Conservation (phyloP, 37 sponge, comb jelly and placozoan genomes). For the Chondrosia reniformis region DNA sequence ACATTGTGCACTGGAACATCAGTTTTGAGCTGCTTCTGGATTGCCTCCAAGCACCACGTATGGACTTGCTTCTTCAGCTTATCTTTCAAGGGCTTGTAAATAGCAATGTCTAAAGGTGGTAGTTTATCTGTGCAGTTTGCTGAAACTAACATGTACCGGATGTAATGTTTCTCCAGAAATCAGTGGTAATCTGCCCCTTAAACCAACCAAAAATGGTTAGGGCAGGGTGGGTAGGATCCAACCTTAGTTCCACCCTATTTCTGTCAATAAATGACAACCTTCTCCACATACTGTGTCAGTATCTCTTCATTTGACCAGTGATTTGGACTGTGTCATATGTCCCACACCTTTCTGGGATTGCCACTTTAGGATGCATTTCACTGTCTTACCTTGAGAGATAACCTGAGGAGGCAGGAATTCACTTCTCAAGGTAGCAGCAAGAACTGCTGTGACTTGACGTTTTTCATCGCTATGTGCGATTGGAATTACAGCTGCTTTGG, state of each 20-base stretch:
- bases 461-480: constrained; percentile 10
- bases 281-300: constrained; percentile 5
- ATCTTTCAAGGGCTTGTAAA: constrained; percentile 12
- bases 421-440: constrained; percentile 15
- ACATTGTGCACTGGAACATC: background rate
- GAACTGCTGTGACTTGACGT: constrained; percentile 15
- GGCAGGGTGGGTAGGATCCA: constrained; percentile 2
- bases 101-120: constrained; percentile 17
- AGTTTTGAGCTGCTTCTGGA: constrained; percentile 9
- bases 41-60: background rate
- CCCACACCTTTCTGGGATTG: background rate
- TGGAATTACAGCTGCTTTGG: background rate
- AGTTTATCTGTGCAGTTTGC: constrained; percentile 33
- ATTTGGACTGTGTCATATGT: background rate
- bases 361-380: too few species aligned
- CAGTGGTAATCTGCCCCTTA: constrained; percentile 3
- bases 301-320: constrained; percentile 20
- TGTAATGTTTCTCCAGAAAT: background rate
- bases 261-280: background rate
- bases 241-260: too few species aligned
- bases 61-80: background rate
- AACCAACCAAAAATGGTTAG: constrained; percentile 13
- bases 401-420: constrained; percentile 12
- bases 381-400: too few species aligned
- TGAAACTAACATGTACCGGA: background rate